These are phyloP conservation scores for Linnaemya tessellans DNA, from an alignment of 2,888 invertebrate species.

Conservation along the genomic window DNA sequence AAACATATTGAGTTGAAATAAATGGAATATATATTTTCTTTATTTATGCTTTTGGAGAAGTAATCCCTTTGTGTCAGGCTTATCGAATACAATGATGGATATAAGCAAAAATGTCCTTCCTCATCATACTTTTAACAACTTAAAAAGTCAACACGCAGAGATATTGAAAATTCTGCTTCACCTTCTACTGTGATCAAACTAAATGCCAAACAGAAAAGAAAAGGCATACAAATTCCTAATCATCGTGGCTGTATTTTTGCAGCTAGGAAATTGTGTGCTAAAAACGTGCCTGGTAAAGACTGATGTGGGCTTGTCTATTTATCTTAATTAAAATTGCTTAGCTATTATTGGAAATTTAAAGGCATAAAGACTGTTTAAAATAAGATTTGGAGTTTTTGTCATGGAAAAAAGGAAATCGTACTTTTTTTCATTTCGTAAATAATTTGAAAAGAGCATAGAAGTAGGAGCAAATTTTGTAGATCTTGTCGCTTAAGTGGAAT, in stretches of 20 bases:
- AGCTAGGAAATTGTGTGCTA: background rate
- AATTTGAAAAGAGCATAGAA: no score
- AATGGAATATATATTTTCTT: no score
- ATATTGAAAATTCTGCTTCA: background rate
- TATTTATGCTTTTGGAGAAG: background rate
- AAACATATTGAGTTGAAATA: no score
- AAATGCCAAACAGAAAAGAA: background rate
- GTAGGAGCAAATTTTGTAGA: no score
- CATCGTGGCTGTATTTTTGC: background rate
- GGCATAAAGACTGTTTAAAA: no score
- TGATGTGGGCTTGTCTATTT: slow-evolving; percentile 10
- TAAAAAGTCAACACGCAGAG: background rate
- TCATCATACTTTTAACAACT: background rate
- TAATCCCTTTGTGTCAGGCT: background rate
- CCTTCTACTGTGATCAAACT: background rate
- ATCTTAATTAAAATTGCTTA: background rate
- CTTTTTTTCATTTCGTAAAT: no score
- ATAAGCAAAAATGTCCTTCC: background rate
- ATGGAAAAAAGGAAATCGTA: no score
- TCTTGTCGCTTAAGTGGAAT: no score
- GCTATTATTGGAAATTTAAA: background rate
- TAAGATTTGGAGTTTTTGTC: no score
- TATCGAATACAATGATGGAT: background rate
- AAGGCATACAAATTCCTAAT: background rate
- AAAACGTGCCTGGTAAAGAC: background rate